Percentiles rank a stretch among this genome's conserved stretches.
These are phyloP conservation scores for Callithrix jacchus DNA, from an alignment of 2,113 vertebrate genomes.

Conservation along the genomic window DNA sequence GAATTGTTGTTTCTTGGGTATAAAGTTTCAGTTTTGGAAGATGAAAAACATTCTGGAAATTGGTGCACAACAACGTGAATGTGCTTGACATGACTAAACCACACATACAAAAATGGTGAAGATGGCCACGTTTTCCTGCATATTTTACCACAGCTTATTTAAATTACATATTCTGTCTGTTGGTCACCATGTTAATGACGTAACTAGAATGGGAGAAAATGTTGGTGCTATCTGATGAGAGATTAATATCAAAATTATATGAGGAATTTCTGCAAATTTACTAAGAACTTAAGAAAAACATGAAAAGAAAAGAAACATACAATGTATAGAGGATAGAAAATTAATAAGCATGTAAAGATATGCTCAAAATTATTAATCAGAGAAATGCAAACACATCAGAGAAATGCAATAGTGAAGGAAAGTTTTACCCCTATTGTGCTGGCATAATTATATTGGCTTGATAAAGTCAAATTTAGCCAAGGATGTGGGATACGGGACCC, in stretches of 20 bases:
- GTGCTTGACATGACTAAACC: background rate
- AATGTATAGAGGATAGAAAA: background rate
- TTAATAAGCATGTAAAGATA: background rate
- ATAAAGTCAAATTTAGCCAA: background rate
- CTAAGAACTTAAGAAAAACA: background rate
- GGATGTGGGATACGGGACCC: too few species aligned
- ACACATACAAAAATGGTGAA: background rate
- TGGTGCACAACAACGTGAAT: background rate
- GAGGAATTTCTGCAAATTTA: background rate
- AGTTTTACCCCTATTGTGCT: background rate
- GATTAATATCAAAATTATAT: background rate
- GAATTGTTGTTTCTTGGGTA: background rate
- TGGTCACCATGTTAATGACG: background rate
- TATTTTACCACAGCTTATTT: background rate
- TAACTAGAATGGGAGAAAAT: background rate
- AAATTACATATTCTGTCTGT: background rate
- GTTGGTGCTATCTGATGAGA: background rate
- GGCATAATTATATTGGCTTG: background rate
- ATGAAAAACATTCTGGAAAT: background rate
- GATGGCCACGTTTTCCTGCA: background rate
- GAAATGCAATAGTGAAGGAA: background rate
- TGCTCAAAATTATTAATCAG: background rate
- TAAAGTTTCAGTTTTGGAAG: background rate
- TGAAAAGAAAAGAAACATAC: background rate
- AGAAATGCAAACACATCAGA: background rate